Evolutionary conservation across 2,888 invertebrate genomes (phyloP).

Genomic region (Brenthis hecate): DNA sequence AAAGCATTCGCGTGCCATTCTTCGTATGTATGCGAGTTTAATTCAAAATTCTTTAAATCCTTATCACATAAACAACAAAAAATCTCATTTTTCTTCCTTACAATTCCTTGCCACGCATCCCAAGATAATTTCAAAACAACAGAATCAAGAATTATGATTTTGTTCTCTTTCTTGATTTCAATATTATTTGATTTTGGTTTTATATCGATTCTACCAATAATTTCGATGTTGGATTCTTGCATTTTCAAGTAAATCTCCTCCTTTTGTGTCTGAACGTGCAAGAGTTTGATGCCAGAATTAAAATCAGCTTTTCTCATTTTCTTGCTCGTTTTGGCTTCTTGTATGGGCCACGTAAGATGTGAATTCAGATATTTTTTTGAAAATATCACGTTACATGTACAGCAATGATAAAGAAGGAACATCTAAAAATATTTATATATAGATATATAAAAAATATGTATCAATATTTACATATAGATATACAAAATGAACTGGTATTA

Average conservation of each 20-base stretch:
- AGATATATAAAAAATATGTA: not conserved
- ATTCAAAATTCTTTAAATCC: conserved; percentile 30
- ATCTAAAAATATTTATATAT: not conserved
- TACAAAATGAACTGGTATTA: too few species aligned
- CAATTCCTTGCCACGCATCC: conserved; percentile 44
- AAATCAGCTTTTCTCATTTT: conserved; percentile 29
- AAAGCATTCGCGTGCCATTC: conserved; percentile 31
- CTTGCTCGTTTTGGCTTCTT: conserved; percentile 17
- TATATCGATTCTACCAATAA: conserved; percentile 26
- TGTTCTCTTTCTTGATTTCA: conserved; percentile 34
- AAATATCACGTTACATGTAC: conserved; percentile 50
- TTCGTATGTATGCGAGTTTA: conserved; percentile 31
- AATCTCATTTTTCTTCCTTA: conserved; percentile 17
- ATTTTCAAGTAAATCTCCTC: conserved; percentile 36
- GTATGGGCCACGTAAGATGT: conserved; percentile 44
- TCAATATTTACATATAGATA: too few species aligned
- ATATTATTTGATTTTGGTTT: conserved; percentile 1
- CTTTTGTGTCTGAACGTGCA: conserved; percentile 31
- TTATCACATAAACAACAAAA: conserved; percentile 40
- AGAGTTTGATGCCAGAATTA: conserved; percentile 35
- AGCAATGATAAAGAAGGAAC: conserved; percentile 48
- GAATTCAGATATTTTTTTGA: conserved; percentile 37
- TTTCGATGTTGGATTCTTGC: conserved; percentile 34
- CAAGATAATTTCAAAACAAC: conserved; percentile 41
- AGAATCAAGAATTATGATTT: conserved; percentile 37